A percentile compares a stretch with the other conserved stretches of the same genome.
These are phyloP conservation scores for Thysanoteuthis rhombus DNA, from an alignment of 2,888 invertebrate species.

Conservation along the genomic window DNA sequence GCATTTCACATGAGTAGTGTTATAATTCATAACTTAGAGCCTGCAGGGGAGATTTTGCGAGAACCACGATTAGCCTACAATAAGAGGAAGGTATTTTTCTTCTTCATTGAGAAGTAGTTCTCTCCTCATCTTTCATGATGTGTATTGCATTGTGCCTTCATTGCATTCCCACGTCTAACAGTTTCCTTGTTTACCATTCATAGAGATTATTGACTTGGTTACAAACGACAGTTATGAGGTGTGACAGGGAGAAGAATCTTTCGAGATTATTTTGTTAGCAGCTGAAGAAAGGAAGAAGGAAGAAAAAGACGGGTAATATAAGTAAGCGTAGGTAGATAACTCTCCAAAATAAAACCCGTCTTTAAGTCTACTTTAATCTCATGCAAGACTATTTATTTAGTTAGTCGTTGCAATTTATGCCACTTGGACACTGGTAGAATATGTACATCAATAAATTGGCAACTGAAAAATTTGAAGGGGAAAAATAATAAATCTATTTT, in stretches of 20 bases:
- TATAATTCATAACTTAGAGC: neutral
- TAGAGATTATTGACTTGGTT: neutral
- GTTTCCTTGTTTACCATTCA: neutral
- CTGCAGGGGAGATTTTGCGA: neutral
- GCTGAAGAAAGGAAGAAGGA: neutral
- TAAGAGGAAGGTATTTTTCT: no score
- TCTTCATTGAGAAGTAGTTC: neutral
- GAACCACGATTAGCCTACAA: no score
- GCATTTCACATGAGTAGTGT: neutral
- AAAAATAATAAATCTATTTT: no score
- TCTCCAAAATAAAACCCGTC: neutral
- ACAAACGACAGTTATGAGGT: neutral
- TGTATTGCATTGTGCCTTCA: neutral
- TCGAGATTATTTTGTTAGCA: neutral
- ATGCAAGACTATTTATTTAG: neutral
- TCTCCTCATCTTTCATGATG: neutral
- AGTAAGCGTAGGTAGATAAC: neutral
- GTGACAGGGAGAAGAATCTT: neutral
- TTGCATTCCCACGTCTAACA: neutral
- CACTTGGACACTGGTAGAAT: neutral
- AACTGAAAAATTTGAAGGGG: no score
- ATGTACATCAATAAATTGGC: neutral
- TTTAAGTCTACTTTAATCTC: neutral
- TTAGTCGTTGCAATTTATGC: neutral
- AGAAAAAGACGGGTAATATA: neutral